Conservation (phyloP, 2,113 vertebrate species). For the Plectropomus leopardus region DNA sequence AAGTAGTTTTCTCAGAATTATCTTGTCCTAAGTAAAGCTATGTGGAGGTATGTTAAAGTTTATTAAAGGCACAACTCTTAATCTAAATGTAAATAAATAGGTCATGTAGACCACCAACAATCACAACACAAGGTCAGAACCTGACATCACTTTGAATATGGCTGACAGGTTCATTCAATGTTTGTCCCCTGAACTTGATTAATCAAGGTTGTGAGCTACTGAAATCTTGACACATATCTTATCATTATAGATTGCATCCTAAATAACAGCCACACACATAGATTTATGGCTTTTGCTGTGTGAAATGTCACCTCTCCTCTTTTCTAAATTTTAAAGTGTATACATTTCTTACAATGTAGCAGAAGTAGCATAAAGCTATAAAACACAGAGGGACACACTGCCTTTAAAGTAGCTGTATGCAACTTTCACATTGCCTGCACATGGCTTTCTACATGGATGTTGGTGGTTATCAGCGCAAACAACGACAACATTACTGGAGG, state of each 20-base stretch:
- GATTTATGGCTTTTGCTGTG: background rate
- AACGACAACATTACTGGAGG: too few relatives aligned
- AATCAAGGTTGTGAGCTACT: background rate
- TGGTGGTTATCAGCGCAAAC: too few relatives aligned
- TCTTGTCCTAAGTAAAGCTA: background rate
- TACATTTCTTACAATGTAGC: background rate
- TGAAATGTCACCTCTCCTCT: background rate
- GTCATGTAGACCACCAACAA: background rate
- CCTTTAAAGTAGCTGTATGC: background rate
- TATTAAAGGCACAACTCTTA: background rate
- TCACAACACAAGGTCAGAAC: background rate
- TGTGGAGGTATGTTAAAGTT: background rate
- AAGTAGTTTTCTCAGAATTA: background rate
- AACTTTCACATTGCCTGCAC: too few relatives aligned
- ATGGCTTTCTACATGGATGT: too few relatives aligned
- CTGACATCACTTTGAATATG: background rate
- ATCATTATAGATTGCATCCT: background rate
- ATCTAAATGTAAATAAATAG: slow-evolving; percentile 15
- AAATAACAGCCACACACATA: background rate
- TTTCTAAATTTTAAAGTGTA: background rate
- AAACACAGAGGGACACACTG: background rate
- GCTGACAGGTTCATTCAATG: background rate
- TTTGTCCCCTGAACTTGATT: background rate
- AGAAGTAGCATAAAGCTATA: background rate
- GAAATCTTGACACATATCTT: background rate